These are phyloP conservation scores for Aplochiton taeniatus DNA, from an alignment of 2,797 vertebrate genomes.

Conservation along the genomic window DNA sequence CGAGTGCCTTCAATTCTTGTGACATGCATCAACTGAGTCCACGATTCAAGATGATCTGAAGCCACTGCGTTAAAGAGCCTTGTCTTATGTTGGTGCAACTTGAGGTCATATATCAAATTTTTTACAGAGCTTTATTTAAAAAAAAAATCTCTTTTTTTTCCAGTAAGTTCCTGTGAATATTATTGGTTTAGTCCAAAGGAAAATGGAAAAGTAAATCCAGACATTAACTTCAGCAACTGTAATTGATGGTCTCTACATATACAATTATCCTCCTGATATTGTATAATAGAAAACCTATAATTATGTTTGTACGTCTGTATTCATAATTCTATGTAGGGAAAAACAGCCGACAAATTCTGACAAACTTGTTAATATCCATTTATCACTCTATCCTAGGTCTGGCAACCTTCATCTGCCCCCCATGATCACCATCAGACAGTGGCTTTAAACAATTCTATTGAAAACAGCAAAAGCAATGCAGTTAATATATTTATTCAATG, in stretches of 20 bases:
- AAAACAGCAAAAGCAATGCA: neutral
- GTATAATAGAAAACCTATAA: too few relatives aligned
- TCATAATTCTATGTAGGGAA: too few relatives aligned
- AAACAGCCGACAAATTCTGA: too few relatives aligned
- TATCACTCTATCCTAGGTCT: neutral
- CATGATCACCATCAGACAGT: neutral
- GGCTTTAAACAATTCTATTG: too few relatives aligned
- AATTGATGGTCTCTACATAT: too few relatives aligned
- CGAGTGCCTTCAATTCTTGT: neutral
- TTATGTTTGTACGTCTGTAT: too few relatives aligned
- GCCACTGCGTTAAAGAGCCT: neutral
- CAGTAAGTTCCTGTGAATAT: too few relatives aligned
- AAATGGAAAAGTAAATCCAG: too few relatives aligned
- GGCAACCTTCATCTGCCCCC: neutral
- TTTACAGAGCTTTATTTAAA: neutral
- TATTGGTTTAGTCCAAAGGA: too few relatives aligned
- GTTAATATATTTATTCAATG: conserved; percentile 44
- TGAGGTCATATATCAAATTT: neutral
- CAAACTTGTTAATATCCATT: neutral
- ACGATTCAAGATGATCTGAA: neutral
- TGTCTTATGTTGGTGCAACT: neutral
- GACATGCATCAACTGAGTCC: neutral
- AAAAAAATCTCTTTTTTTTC: too few relatives aligned
- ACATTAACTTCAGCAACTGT: too few relatives aligned
- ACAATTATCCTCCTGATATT: too few relatives aligned